Percentiles rank a stretch among this genome's conserved stretches.
phyloP scores from a whole-genome alignment of 2,113 vertebrate species.

The Urocitellus parryii region DNA sequence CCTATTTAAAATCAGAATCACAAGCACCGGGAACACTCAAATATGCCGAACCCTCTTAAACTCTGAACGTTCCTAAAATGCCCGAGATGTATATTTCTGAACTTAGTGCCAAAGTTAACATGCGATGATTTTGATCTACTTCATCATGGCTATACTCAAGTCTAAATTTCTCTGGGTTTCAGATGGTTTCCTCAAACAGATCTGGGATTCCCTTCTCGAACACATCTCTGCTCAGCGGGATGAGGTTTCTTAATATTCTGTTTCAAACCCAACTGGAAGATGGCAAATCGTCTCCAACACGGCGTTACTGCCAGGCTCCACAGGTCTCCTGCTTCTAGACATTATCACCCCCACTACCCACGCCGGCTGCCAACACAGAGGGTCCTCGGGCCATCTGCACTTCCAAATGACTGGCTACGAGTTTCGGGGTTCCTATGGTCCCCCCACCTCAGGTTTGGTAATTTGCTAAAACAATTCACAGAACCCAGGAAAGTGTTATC shows the following conservation, averaged over 20 bases:
- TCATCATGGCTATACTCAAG: neutral
- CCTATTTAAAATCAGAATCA: conserved; percentile 56
- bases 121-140: neutral
- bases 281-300: neutral
- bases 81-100: neutral
- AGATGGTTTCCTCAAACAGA: neutral
- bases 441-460: neutral
- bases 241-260: neutral
- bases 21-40: neutral
- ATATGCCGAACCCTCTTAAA: neutral
- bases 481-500: neutral
- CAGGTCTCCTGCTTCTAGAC: neutral
- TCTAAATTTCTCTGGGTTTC: neutral
- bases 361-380: neutral
- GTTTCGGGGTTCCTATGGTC: neutral
- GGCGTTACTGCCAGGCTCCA: no score
- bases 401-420: neutral
- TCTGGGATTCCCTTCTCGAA: neutral
- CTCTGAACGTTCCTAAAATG: conserved; percentile 5
- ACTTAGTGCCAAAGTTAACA: neutral
- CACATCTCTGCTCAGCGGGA: neutral
- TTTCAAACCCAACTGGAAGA: neutral
- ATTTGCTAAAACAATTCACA: neutral
- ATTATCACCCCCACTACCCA: no score
- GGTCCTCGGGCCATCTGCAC: neutral